A percentile compares a stretch with the other conserved stretches of the same genome.
Evolutionary conservation across 2,113 vertebrate species (phyloP).

Genomic region (Pycnonotus jocosus): DNA sequence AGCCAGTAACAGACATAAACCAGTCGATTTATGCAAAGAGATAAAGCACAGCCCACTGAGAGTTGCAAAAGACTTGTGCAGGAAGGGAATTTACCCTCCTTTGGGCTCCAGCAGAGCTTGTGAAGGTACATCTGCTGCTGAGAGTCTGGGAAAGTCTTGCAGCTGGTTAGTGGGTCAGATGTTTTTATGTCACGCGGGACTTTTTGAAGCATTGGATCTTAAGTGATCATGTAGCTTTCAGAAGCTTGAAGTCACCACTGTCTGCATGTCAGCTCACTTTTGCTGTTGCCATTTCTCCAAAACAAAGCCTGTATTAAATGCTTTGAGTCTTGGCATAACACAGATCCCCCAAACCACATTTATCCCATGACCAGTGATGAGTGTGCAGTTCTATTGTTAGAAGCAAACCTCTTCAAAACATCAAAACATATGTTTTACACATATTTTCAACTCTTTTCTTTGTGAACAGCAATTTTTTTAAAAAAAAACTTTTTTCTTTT

Average conservation of each 20-base stretch:
- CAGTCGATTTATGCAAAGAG: neutral
- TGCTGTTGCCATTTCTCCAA: neutral
- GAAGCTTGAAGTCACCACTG: neutral
- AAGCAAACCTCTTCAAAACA: constrained; percentile 30
- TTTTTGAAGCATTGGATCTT: neutral
- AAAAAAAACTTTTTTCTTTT: neutral
- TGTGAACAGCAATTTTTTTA: neutral
- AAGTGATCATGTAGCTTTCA: neutral
- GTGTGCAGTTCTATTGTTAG: constrained; percentile 43
- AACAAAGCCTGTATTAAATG: neutral
- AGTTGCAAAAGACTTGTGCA: neutral
- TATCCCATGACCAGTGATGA: constrained; percentile 41
- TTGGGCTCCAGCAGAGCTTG: neutral
- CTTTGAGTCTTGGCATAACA: neutral
- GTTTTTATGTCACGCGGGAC: neutral
- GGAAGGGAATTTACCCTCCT: neutral
- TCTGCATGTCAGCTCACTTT: neutral
- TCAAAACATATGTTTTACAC: neutral
- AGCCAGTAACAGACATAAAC: neutral
- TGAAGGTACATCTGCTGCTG: neutral
- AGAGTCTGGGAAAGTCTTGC: neutral
- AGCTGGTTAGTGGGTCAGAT: neutral
- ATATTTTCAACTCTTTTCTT: neutral
- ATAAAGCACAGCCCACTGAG: neutral
- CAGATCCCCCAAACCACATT: constrained; percentile 21